Percentiles rank a stretch among this genome's conserved stretches.
Conservation (phyloP, 2,797 vertebrate species). For the Sitta carolinensis region DNA sequence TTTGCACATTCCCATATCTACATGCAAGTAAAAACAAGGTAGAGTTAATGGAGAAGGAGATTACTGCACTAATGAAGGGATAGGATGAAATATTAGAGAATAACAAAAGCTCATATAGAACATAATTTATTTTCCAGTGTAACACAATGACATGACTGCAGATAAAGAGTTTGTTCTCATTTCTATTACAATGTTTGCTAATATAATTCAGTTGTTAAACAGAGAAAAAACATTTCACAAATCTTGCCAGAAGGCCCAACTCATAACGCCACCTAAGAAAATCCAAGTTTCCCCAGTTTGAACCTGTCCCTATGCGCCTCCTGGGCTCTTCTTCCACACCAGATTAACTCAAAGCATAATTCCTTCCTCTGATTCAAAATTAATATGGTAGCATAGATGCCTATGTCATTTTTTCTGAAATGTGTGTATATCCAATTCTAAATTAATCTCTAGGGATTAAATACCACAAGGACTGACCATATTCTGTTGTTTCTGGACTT, state of each 20-base stretch:
- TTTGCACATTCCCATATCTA: not conserved
- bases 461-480: accelerated
- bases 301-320: not conserved
- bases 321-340: not conserved
- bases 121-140: not conserved
- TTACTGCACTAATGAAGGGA: not conserved
- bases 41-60: slow-evolving; percentile 2
- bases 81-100: not conserved
- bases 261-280: not conserved
- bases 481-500: not conserved
- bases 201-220: not conserved
- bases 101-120: not conserved
- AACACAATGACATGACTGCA: not conserved
- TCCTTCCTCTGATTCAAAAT: not conserved
- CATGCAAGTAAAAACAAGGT: not conserved
- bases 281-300: not conserved
- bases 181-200: not conserved
- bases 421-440: not conserved
- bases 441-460: not conserved
- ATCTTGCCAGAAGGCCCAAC: not conserved
- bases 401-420: not conserved
- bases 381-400: not conserved
- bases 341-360: not conserved
- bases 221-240: not conserved
- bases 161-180: not conserved